Evolutionary conservation across 2,797 vertebrate species (phyloP).

Genomic region (Pseudomugil tenellus): DNA sequence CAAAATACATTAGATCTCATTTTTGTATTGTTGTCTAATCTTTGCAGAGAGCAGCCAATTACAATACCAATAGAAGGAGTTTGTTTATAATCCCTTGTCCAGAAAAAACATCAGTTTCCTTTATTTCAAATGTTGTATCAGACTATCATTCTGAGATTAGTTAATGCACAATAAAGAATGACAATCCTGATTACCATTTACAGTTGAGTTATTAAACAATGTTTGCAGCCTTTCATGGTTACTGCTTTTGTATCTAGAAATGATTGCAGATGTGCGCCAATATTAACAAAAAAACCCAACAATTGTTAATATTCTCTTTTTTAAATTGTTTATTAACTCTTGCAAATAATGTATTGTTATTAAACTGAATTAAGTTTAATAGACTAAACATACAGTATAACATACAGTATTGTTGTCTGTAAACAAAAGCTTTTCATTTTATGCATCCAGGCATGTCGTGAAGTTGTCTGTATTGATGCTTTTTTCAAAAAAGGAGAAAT

Average conservation of each 20-base stretch:
- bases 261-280: no score
- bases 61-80: slow-evolving; percentile 3
- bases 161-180: no score
- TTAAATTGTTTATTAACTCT: not conserved
- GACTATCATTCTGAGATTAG: no score
- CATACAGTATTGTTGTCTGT: no score
- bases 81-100: not conserved
- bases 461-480: not conserved
- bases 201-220: no score
- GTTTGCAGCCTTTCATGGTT: not conserved
- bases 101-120: not conserved
- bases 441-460: not conserved
- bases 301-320: not conserved
- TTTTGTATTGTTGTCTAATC: not conserved
- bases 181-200: no score
- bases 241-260: not conserved
- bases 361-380: no score
- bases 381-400: no score
- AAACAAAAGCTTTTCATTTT: not conserved
- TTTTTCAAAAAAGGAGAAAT: not conserved
- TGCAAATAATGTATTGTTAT: no score
- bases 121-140: no score
- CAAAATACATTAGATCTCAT: slow-evolving; percentile 27
- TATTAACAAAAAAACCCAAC: no score
- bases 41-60: slow-evolving; percentile 11